Conservation (phyloP, 2,113 vertebrate species). For the Elgaria multicarinata region DNA sequence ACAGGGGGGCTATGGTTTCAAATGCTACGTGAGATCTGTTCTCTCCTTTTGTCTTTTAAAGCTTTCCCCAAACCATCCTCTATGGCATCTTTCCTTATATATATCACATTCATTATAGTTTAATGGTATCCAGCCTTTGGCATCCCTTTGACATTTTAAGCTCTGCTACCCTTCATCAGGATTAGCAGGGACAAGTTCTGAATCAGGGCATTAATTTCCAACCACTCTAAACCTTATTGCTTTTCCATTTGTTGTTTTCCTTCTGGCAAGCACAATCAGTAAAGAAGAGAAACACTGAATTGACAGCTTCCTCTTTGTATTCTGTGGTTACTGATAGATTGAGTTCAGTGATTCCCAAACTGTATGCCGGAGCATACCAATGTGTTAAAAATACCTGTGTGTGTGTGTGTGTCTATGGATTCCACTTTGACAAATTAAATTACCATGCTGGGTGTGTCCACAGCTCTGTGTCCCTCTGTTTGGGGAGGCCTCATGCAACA, state of each 20-base stretch:
- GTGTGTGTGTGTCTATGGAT: neutral
- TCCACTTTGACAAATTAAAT: neutral
- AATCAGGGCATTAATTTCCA: neutral
- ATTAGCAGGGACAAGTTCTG: neutral
- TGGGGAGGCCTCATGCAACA: neutral
- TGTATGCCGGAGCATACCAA: neutral
- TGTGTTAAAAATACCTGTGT: too few relatives aligned
- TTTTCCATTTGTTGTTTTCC: conserved; percentile 35
- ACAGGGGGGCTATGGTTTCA: neutral
- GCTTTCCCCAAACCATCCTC: conserved; percentile 10
- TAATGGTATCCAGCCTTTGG: neutral
- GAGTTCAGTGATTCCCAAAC: neutral
- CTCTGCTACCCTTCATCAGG: conserved; percentile 13
- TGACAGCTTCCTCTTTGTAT: neutral
- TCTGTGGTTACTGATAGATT: neutral
- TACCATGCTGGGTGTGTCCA: neutral
- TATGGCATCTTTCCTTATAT: conserved; percentile 17
- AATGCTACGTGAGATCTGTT: neutral
- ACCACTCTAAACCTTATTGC: neutral
- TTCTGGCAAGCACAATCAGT: conserved; percentile 32
- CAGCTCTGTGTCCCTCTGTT: neutral
- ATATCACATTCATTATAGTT: neutral
- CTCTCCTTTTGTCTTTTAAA: conserved; percentile 2
- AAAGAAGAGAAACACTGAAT: neutral
- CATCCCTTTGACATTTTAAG: neutral